Conservation (phyloP, 2,797 vertebrate genomes). For the Rhabdophis nuchalis region DNA sequence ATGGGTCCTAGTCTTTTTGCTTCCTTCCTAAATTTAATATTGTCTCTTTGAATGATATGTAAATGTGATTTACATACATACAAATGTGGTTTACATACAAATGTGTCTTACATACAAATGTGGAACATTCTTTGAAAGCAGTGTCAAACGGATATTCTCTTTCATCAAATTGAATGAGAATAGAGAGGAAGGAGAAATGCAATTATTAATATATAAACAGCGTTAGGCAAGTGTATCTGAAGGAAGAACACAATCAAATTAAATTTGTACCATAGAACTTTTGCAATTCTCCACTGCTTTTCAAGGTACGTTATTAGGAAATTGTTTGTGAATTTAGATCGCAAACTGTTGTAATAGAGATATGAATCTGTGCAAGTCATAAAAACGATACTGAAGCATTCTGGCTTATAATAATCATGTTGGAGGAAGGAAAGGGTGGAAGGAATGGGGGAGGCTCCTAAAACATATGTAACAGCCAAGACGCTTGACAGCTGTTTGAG, state of each 20-base stretch:
- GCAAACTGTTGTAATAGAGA: neutral
- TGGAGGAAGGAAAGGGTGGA: neutral
- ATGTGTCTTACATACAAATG: neutral
- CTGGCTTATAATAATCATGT: neutral
- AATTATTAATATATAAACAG: neutral
- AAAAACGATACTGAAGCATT: neutral
- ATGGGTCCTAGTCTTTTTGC: neutral
- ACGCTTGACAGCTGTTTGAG: constrained; percentile 25
- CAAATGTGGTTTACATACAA: neutral
- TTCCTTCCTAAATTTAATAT: neutral
- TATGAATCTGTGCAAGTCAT: neutral
- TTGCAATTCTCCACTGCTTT: neutral
- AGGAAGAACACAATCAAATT: neutral
- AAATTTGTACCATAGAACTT: neutral
- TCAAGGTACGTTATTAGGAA: neutral
- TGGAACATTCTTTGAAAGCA: neutral
- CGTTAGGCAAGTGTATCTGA: neutral
- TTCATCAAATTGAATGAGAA: neutral
- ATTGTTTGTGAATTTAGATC: neutral
- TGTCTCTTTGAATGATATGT: neutral
- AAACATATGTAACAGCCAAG: neutral
- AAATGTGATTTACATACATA: neutral
- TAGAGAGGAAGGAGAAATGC: neutral
- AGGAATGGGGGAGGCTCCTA: neutral
- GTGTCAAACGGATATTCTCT: neutral